Conservation (phyloP, 64 coral and sea anemone species). For the Exaiptasia diaphana region DNA sequence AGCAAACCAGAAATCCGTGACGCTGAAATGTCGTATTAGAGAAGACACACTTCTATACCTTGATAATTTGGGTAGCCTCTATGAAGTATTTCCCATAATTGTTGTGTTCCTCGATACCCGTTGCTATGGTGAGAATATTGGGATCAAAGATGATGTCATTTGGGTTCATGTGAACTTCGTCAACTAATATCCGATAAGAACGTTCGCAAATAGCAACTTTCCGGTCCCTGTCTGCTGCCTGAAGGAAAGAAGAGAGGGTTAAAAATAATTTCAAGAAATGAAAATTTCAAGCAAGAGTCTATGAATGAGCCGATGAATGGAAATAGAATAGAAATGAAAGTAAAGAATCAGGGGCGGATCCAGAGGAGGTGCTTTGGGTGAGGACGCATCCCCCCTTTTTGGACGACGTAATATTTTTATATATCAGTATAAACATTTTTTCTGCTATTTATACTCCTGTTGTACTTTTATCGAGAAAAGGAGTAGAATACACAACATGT, state of each 20-base stretch:
- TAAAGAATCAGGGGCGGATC: not conserved
- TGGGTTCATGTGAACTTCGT: conserved; percentile 84
- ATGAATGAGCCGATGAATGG: not conserved
- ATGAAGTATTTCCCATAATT: conserved; percentile 99
- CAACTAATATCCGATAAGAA: conserved; percentile 80
- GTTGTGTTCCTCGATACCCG: conserved; percentile 94
- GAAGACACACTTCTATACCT: too few species aligned
- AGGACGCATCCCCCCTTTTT: too few species aligned
- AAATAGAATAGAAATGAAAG: not conserved
- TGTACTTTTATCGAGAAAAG: too few species aligned
- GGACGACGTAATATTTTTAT: too few species aligned
- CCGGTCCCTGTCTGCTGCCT: conserved; percentile 86
- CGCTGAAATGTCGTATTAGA: too few species aligned
- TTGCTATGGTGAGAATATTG: conserved; percentile 96
- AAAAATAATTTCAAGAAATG: not conserved
- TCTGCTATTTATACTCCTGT: too few species aligned
- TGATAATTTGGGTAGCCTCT: conserved; percentile 74
- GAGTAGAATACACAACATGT: too few species aligned
- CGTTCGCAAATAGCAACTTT: conserved; percentile 89
- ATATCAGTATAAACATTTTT: too few species aligned
- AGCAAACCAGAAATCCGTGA: too few species aligned
- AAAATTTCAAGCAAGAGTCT: not conserved
- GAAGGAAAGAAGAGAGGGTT: not conserved
- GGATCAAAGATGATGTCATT: conserved; percentile 99
- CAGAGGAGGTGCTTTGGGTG: too few species aligned